Percentiles rank a stretch among this genome's conserved stretches.
Conservation (phyloP, 2,888 invertebrate genomes). For the Eurytoma adleriae region DNA sequence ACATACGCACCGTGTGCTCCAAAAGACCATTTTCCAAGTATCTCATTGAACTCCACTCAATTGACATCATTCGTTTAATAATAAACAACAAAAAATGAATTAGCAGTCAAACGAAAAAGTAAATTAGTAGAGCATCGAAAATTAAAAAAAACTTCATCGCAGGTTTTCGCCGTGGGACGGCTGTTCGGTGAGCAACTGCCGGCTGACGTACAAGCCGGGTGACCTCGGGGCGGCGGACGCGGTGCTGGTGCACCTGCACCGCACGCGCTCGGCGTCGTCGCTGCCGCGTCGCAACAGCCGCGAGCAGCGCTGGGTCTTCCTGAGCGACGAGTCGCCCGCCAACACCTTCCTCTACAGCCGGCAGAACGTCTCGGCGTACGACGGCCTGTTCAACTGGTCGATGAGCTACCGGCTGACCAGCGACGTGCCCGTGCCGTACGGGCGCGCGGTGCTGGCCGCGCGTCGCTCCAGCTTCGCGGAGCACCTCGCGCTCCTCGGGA, state of each 20-base stretch:
- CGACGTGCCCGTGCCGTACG: slow-evolving; percentile 83
- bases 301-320: slow-evolving; percentile 83
- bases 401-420: slow-evolving; percentile 83
- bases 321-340: slow-evolving; percentile 83
- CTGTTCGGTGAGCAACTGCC: slow-evolving; percentile 82
- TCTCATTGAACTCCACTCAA: no score
- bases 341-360: slow-evolving; percentile 78
- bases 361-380: slow-evolving; percentile 75
- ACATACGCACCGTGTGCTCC: no score
- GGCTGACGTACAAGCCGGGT: slow-evolving; percentile 78
- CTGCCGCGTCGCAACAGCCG: slow-evolving; percentile 75
- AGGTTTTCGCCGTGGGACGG: slow-evolving; percentile 78
- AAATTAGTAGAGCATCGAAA: no score
- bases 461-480: background rate
- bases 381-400: slow-evolving; percentile 84
- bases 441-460: slow-evolving; percentile 76
- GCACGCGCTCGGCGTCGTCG: slow-evolving; percentile 75
- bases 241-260: slow-evolving; percentile 81
- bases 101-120: no score
- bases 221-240: slow-evolving; percentile 80
- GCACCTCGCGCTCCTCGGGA: background rate
- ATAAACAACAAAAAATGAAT: no score
- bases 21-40: no score
- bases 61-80: no score
- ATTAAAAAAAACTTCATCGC: slow-evolving; percentile 37